These are phyloP conservation scores for Brachyrhaphis roseni DNA, from an alignment of 2,797 vertebrate species.

Conservation along the genomic window DNA sequence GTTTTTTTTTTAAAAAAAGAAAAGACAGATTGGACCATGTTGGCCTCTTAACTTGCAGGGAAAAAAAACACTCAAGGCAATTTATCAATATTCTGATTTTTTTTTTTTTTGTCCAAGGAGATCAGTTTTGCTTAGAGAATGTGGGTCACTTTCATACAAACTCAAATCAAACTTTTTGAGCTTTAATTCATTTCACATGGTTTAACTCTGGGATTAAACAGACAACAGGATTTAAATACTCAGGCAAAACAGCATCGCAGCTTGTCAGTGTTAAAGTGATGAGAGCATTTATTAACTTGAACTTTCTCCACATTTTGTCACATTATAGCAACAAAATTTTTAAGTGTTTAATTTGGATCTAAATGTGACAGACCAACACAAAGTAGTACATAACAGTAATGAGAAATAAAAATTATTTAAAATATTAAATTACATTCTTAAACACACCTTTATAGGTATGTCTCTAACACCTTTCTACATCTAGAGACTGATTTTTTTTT, in stretches of 20 bases:
- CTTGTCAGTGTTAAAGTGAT: not conserved
- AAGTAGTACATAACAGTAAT: not conserved
- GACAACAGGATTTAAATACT: slow-evolving; percentile 47
- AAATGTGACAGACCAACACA: not conserved
- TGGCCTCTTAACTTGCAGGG: slow-evolving; percentile 70
- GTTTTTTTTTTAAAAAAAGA: not conserved
- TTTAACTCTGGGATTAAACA: slow-evolving; percentile 51
- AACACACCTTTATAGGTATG: not conserved
- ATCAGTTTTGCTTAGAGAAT: slow-evolving; percentile 76
- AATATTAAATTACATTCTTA: not conserved
- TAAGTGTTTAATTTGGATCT: not conserved
- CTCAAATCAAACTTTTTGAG: slow-evolving; percentile 72
- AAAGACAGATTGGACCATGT: slow-evolving; percentile 67
- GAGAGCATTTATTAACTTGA: not conserved
- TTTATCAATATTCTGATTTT: slow-evolving; percentile 81
- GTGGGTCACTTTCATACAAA: slow-evolving; percentile 80
- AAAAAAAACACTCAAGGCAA: slow-evolving; percentile 70
- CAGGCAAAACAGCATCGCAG: slow-evolving; percentile 36
- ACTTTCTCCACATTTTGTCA: not conserved
- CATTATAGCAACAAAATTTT: not conserved
- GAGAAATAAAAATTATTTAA: not conserved
- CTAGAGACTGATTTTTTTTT: not conserved
- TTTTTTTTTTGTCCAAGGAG: slow-evolving; percentile 27
- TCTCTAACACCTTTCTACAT: not conserved
- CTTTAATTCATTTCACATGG: slow-evolving; percentile 74